phyloP scores from a whole-genome alignment of 2,797 vertebrate species.

The Poeciliopsis presidionis region DNA sequence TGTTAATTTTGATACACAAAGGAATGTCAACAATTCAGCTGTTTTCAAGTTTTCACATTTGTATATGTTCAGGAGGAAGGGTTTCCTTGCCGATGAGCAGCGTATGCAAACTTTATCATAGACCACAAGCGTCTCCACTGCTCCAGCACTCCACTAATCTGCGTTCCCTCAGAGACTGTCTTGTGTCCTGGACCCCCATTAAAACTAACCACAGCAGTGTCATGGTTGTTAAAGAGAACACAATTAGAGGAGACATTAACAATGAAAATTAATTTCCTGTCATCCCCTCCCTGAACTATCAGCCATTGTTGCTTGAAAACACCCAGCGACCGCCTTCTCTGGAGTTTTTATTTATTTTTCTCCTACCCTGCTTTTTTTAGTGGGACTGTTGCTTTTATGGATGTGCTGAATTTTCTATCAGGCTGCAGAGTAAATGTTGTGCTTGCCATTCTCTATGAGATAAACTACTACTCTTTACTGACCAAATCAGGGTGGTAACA shows the following conservation, averaged over 20 bases:
- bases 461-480: background rate
- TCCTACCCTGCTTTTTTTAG: background rate
- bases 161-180: conserved; percentile 48
- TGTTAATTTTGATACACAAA: background rate
- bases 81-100: conserved; percentile 18
- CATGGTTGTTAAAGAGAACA: conserved; percentile 65
- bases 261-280: conserved; percentile 74
- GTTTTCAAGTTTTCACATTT: too few relatives aligned
- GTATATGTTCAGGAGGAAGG: too few relatives aligned
- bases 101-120: conserved; percentile 42
- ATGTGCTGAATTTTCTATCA: background rate
- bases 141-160: conserved; percentile 47
- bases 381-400: background rate
- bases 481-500: background rate
- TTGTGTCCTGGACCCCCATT: conserved; percentile 62
- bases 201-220: conserved; percentile 60
- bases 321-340: conserved; percentile 9
- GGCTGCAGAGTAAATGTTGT: conserved; percentile 1
- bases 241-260: conserved; percentile 74
- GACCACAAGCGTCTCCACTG: conserved; percentile 40
- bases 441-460: background rate
- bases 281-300: conserved; percentile 42
- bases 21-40: background rate
- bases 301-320: conserved; percentile 40
- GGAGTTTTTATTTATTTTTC: too few relatives aligned